A percentile compares a stretch with the other conserved stretches of the same genome.
phyloP scores from a whole-genome alignment of 2,888 invertebrate species.

The Sinotaia quadrata region DNA sequence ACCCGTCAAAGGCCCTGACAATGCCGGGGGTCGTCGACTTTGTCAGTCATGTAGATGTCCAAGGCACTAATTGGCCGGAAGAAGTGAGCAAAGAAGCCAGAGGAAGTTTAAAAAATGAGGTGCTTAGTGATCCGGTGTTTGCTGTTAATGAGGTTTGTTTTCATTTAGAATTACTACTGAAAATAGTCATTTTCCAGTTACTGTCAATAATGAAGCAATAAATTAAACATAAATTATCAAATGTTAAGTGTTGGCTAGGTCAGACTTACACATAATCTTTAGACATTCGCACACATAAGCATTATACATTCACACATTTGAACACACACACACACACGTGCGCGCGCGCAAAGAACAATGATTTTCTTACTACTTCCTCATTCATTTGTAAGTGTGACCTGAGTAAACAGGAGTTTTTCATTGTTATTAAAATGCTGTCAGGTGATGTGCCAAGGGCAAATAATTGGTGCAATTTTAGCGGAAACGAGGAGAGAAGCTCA shows the following conservation, averaged over 20 bases:
- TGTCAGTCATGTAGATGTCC: slow-evolving; percentile 84
- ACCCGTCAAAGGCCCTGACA: slow-evolving; percentile 82
- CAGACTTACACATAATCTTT: too few relatives aligned
- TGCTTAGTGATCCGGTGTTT: too few relatives aligned
- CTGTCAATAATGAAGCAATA: too few relatives aligned
- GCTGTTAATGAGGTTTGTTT: slow-evolving; percentile 6
- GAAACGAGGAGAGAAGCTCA: slow-evolving; percentile 85
- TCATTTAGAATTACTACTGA: background rate
- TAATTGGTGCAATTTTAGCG: slow-evolving; percentile 85
- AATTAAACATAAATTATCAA: too few relatives aligned
- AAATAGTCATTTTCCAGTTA: too few relatives aligned
- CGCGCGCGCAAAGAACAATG: background rate
- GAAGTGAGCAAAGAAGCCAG: slow-evolving; percentile 79
- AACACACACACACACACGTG: too few relatives aligned
- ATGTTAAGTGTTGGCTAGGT: background rate
- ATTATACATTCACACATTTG: too few relatives aligned
- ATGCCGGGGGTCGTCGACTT: slow-evolving; percentile 86
- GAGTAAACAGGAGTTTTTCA: too few relatives aligned
- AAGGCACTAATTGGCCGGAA: too few relatives aligned
- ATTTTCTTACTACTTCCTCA: slow-evolving; percentile 70
- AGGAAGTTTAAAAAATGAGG: slow-evolving; percentile 77
- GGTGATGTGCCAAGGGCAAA: slow-evolving; percentile 81
- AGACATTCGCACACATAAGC: too few relatives aligned
- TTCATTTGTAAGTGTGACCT: slow-evolving; percentile 75
- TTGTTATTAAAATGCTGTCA: slow-evolving; percentile 46